Conservation (phyloP, 2,113 vertebrate genomes). For the Hypanus sabinus region DNA sequence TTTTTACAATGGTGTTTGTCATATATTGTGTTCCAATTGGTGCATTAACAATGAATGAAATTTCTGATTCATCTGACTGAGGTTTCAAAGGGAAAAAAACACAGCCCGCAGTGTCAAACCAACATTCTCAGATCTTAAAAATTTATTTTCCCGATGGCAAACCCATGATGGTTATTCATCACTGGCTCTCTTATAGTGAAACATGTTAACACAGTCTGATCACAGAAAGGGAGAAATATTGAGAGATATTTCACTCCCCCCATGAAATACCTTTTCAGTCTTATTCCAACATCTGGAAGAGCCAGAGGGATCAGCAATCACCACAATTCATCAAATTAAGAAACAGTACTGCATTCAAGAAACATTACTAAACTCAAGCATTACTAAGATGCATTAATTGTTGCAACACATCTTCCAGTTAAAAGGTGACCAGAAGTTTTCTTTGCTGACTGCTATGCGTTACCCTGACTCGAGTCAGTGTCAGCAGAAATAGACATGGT, state of each 20-base stretch:
- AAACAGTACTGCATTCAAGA: not conserved
- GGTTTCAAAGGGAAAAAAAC: not conserved
- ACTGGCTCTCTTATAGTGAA: not conserved
- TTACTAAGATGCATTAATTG: not conserved
- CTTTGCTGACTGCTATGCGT: not conserved
- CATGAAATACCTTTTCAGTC: not conserved
- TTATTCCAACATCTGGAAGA: slow-evolving; percentile 33
- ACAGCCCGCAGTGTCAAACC: not conserved
- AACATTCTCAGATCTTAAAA: not conserved
- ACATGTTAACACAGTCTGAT: not conserved
- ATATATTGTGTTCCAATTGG: not conserved
- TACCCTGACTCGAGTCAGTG: not conserved
- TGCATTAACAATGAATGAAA: not conserved
- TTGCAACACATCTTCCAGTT: not conserved
- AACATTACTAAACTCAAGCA: not conserved
- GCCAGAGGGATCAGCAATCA: not conserved
- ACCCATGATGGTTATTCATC: not conserved
- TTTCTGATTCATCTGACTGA: not conserved
- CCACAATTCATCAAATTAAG: not conserved
- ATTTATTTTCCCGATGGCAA: not conserved
- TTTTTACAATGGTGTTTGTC: slow-evolving; percentile 12
- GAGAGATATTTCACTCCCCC: not conserved
- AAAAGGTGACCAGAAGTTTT: not conserved
- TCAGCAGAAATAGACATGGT: not conserved
- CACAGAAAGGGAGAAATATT: not conserved